phyloP scores from a whole-genome alignment of 2,888 invertebrate species.

The Allacma fusca region DNA sequence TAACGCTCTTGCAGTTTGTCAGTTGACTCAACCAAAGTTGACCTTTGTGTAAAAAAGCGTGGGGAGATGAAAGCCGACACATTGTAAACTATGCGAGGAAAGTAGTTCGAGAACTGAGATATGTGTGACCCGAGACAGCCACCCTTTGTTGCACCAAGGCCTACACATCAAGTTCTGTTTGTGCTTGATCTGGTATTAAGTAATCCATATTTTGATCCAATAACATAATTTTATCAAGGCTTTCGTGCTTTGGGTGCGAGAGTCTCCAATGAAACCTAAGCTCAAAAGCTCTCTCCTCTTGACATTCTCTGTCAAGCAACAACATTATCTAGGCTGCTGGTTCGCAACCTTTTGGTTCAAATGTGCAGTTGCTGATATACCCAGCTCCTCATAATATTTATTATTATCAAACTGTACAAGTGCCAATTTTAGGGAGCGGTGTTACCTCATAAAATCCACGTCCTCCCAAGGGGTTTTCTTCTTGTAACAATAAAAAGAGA shows the following conservation, averaged over 20 bases:
- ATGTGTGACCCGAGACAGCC: not conserved
- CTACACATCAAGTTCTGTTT: not conserved
- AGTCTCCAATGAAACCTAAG: not conserved
- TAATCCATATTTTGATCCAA: slow-evolving; percentile 26
- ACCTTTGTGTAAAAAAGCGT: not conserved
- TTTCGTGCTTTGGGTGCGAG: not conserved
- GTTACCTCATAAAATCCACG: not conserved
- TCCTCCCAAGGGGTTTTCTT: not conserved
- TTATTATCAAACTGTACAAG: slow-evolving; percentile 2
- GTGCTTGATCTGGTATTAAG: slow-evolving; percentile 16
- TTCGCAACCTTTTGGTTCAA: too few species aligned
- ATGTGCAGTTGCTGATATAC: too few species aligned
- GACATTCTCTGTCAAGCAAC: too few species aligned
- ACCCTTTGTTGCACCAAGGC: not conserved
- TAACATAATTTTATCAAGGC: slow-evolving; percentile 16
- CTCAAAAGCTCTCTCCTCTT: not conserved
- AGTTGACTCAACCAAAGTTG: not conserved
- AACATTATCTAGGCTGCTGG: too few species aligned
- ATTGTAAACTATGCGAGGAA: too few species aligned
- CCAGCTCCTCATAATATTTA: not conserved
- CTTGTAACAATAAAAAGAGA: not conserved
- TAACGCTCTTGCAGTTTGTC: not conserved
- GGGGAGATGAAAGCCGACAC: slow-evolving; percentile 4
- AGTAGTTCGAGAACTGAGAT: not conserved
- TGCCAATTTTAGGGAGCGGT: not conserved